A percentile compares a stretch with the other conserved stretches of the same genome.
Evolutionary conservation across 2,888 invertebrate species (phyloP).

Genomic region (Zhengitettix transpicula): DNA sequence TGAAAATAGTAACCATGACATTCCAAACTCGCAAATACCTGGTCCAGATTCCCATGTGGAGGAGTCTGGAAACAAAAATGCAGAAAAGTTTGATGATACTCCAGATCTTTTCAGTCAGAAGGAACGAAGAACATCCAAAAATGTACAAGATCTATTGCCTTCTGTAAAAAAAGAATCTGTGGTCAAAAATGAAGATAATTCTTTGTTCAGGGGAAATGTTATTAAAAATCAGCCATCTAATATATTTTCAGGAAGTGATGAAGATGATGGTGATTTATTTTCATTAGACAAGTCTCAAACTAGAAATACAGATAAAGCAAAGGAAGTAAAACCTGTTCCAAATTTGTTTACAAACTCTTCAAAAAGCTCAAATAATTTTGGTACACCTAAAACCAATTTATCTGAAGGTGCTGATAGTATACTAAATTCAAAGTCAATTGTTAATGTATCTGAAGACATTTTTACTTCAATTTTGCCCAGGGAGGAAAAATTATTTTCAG

Average conservation of each 20-base stretch:
- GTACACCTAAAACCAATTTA: neutral
- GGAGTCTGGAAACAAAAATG: neutral
- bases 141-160: neutral
- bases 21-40: neutral
- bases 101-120: neutral
- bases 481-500: too few species aligned
- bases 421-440: neutral
- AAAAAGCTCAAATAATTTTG: neutral
- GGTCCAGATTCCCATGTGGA: neutral
- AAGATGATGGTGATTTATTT: conserved; percentile 1
- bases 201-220: conserved; percentile 5
- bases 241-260: neutral
- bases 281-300: conserved; percentile 11
- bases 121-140: neutral
- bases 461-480: neutral
- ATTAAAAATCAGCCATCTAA: conserved; percentile 3
- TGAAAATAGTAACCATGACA: too few species aligned
- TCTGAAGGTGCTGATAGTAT: neutral
- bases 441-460: neutral
- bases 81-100: neutral
- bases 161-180: neutral
- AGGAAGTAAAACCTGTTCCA: neutral
- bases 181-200: conserved; percentile 7
- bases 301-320: neutral
- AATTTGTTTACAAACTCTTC: neutral